phyloP scores from a whole-genome alignment of 2,797 vertebrate genomes.

The Hirundo rustica region DNA sequence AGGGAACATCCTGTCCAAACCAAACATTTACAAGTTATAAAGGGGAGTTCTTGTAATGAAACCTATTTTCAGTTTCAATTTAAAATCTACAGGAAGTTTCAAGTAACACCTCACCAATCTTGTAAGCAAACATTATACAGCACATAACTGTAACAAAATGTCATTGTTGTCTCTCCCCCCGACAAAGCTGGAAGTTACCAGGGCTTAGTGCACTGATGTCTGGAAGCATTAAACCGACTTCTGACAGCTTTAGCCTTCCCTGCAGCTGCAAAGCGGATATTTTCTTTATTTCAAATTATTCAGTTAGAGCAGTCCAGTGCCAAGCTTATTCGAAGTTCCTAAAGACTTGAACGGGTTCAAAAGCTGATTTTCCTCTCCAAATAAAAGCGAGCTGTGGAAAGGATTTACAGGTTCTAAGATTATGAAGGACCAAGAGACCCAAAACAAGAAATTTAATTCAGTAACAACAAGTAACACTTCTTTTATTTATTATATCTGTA shows the following conservation, averaged over 20 bases:
- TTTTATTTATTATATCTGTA: not conserved
- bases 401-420: not conserved
- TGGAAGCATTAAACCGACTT: not conserved
- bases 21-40: not conserved
- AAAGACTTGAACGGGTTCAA: not conserved
- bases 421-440: not conserved
- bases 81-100: not conserved
- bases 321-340: not conserved
- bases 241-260: not conserved
- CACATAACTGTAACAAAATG: not conserved
- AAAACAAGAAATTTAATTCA: not conserved
- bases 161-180: not conserved
- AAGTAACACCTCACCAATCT: not conserved
- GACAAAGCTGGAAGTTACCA: not conserved
- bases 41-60: not conserved
- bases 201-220: not conserved
- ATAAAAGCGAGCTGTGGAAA: not conserved
- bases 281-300: not conserved
- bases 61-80: not conserved
- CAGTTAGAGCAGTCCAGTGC: not conserved
- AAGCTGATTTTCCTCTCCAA: not conserved
- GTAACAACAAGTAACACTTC: not conserved
- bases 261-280: not conserved
- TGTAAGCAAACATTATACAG: not conserved
- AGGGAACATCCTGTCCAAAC: not conserved